Percentiles rank a stretch among this genome's conserved stretches.
Evolutionary conservation across 92 coral and sea anemone genomes (phyloP).

Genomic region (Palythoa grandis): DNA sequence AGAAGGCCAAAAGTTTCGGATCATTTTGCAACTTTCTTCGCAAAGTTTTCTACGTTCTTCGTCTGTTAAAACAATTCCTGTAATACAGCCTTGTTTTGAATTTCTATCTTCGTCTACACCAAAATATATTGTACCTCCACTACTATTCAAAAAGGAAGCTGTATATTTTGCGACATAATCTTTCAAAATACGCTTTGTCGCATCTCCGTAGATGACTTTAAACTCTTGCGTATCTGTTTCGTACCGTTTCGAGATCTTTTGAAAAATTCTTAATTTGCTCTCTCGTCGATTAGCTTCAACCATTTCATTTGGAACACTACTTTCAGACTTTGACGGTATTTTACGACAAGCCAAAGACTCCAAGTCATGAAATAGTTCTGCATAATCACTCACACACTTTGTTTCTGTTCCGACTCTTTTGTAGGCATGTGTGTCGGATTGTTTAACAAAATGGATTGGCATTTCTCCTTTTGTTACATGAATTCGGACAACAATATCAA

Average conservation of each 20-base stretch:
- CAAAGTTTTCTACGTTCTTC: conserved; percentile 53
- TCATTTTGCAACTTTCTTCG: conserved; percentile 38
- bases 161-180: conserved; percentile 67
- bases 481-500: conserved; percentile 52
- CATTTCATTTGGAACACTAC: conserved; percentile 37
- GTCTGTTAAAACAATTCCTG: conserved; percentile 61
- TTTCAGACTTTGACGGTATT: conserved; percentile 49
- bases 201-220: conserved; percentile 72
- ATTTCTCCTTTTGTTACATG: conserved; percentile 74
- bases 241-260: conserved; percentile 37
- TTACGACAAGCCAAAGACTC: conserved; percentile 75
- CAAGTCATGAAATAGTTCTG: conserved; percentile 63
- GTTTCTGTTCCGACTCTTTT: conserved; percentile 75
- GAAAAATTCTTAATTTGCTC: conserved; percentile 43
- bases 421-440: conserved; percentile 67
- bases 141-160: conserved; percentile 65
- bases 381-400: conserved; percentile 64
- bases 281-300: conserved; percentile 8
- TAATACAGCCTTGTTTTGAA: conserved; percentile 59
- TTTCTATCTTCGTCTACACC: conserved; percentile 64
- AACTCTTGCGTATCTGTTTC: conserved; percentile 72
- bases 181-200: conserved; percentile 51
- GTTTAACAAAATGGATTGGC: conserved; percentile 56
- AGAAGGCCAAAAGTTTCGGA: conserved; percentile 78
- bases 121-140: conserved; percentile 71